A percentile compares a stretch with the other conserved stretches of the same genome.
Conservation (phyloP, 2,113 vertebrate genomes). For the Grantiella picta region DNA sequence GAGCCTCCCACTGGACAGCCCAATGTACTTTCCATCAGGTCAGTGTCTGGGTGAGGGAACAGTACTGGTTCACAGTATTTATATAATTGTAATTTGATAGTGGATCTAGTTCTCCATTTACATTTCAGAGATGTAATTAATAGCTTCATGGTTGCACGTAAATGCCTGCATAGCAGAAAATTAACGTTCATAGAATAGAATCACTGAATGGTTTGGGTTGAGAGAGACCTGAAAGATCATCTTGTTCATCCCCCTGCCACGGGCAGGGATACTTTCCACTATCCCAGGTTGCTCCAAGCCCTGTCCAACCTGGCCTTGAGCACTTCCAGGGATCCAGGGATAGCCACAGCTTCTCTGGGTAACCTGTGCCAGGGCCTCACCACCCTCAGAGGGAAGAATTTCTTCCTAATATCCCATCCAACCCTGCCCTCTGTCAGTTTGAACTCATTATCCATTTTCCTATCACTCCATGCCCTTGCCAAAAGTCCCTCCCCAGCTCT, state of each 20-base stretch:
- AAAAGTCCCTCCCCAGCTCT: not conserved
- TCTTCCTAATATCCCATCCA: not conserved
- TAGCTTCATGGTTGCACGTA: not conserved
- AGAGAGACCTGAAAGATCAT: not conserved
- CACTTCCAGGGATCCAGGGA: not conserved
- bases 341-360: not conserved
- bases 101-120: not conserved
- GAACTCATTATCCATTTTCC: not conserved
- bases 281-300: not conserved
- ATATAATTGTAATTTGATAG: not conserved
- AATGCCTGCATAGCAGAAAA: not conserved
- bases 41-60: fast-evolving
- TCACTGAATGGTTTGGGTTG: not conserved
- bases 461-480: not conserved
- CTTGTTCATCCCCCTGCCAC: fast-evolving
- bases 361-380: fast-evolving
- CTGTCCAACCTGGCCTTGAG: fast-evolving
- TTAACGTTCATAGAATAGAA: not conserved
- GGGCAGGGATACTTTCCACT: not conserved
- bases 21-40: not conserved
- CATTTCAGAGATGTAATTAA: not conserved
- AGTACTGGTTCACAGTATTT: not conserved
- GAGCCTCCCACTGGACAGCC: not conserved
- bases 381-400: not conserved
- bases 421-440: not conserved